Conservation (phyloP, 2,113 vertebrate species). For the Nothocercus julius region DNA sequence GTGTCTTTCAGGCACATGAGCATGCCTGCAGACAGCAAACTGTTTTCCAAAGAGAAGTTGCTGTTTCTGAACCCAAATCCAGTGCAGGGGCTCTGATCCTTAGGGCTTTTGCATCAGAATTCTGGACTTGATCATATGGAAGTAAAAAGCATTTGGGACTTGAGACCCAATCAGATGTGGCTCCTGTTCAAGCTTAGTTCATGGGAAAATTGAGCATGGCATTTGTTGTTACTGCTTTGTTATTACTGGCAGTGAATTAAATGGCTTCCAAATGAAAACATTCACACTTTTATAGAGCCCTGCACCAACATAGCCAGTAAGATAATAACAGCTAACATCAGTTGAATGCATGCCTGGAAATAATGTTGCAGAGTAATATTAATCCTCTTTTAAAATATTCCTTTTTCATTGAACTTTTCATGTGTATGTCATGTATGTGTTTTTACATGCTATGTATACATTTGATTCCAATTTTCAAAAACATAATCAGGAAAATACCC, state of each 20-base stretch:
- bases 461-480: background rate
- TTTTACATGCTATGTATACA: background rate
- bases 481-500: background rate
- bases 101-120: background rate
- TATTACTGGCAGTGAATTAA: background rate
- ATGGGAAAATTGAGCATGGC: background rate
- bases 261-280: background rate
- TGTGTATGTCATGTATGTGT: background rate
- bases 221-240: background rate
- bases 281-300: background rate
- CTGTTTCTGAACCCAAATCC: background rate
- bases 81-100: background rate
- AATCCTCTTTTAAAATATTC: background rate
- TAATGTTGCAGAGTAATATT: fast-evolving
- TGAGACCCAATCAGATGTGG: background rate
- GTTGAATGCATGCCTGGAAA: background rate
- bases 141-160: background rate
- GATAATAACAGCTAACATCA: fast-evolving
- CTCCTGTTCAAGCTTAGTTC: background rate
- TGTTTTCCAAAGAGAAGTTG: background rate
- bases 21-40: background rate
- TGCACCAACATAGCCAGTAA: background rate
- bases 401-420: background rate
- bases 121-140: background rate
- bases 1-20: background rate